Evolutionary conservation across 2,113 vertebrate genomes (phyloP).

Genomic region (Gallinago paraguaiae): DNA sequence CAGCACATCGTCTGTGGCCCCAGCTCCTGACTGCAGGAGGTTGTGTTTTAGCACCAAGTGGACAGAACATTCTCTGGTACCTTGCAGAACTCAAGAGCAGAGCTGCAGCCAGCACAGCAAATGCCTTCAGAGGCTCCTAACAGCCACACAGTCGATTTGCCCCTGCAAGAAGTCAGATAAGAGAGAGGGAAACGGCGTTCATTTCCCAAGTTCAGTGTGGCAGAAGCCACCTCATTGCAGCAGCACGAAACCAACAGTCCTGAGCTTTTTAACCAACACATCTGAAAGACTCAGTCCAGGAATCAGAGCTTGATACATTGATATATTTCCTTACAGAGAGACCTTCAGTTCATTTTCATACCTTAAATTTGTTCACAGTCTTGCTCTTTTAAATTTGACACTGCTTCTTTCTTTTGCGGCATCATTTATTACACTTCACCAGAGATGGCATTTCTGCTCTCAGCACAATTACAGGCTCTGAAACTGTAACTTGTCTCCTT

Average conservation of each 20-base stretch:
- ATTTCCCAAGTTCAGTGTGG: neutral
- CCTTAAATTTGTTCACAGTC: neutral
- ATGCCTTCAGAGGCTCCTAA: neutral
- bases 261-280: neutral
- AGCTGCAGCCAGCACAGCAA: neutral
- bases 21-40: neutral
- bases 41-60: neutral
- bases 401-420: neutral
- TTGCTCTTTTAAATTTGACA: neutral
- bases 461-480: neutral
- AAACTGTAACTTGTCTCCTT: neutral
- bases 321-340: neutral
- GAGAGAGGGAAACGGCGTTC: neutral
- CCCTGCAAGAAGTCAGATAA: neutral
- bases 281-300: neutral
- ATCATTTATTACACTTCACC: neutral
- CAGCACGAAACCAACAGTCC: neutral
- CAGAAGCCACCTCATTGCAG: neutral
- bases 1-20: neutral
- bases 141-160: neutral
- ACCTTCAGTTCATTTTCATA: neutral
- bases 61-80: neutral
- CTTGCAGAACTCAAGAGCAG: neutral
- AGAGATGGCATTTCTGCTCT: neutral
- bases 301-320: neutral